phyloP scores from a whole-genome alignment of 2,113 vertebrate genomes.

The Myocastor coypus region DNA sequence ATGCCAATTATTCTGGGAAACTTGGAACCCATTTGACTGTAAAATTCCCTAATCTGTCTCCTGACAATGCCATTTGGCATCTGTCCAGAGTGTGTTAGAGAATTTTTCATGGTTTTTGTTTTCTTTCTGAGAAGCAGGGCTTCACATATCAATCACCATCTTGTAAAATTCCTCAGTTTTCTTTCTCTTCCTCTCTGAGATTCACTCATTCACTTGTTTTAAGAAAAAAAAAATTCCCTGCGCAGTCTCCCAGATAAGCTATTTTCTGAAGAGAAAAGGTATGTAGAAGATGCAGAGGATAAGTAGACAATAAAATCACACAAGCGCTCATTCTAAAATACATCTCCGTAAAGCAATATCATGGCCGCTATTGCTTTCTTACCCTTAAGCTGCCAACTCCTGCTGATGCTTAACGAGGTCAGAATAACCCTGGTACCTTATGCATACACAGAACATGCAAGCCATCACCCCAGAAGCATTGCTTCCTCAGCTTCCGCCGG shows the following conservation, averaged over 20 bases:
- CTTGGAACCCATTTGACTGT: background rate
- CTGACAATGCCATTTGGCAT: background rate
- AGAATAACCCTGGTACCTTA: slow-evolving; percentile 66
- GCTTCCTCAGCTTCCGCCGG: slow-evolving; percentile 49
- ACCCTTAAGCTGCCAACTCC: slow-evolving; percentile 61
- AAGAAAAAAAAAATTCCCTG: slow-evolving; percentile 28
- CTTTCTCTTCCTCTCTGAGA: background rate
- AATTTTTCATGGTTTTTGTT: background rate
- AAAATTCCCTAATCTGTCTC: background rate
- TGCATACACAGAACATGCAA: background rate
- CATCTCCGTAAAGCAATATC: slow-evolving; percentile 66
- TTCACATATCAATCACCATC: slow-evolving; percentile 39
- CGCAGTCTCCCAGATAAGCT: slow-evolving; percentile 25
- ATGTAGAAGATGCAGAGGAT: slow-evolving; percentile 16
- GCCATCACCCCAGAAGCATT: background rate
- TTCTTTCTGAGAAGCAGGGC: slow-evolving; percentile 42
- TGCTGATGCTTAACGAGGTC: slow-evolving; percentile 65
- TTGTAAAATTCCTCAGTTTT: background rate
- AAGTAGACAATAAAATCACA: slow-evolving; percentile 71
- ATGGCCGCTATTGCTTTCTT: slow-evolving; percentile 59
- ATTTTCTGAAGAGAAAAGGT: background rate
- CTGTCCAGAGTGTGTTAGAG: background rate
- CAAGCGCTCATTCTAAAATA: slow-evolving; percentile 72
- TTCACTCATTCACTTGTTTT: slow-evolving; percentile 53
- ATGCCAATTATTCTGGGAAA: background rate